These are phyloP conservation scores for Colletes latitarsis DNA, from an alignment of 1,140 invertebrate species.

Conservation along the genomic window DNA sequence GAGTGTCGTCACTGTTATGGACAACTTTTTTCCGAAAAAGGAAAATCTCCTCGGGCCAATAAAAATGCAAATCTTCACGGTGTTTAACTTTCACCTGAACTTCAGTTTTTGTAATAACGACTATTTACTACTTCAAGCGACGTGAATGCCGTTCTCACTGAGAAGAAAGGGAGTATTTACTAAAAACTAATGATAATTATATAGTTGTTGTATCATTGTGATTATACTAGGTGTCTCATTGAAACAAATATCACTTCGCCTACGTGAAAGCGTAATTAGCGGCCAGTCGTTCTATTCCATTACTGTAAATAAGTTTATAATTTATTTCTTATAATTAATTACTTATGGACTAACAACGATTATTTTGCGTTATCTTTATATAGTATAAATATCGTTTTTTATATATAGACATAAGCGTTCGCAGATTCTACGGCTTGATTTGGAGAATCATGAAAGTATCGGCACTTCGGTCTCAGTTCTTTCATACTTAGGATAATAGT, in stretches of 20 bases:
- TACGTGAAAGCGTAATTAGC: too few relatives aligned
- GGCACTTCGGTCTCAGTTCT: not conserved
- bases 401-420: not conserved
- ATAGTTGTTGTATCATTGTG: slow-evolving; percentile 65
- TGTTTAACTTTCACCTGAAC: slow-evolving; percentile 6
- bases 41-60: slow-evolving; percentile 6
- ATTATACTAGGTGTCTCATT: slow-evolving; percentile 45
- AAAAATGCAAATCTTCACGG: not conserved
- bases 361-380: too few relatives aligned
- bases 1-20: not conserved
- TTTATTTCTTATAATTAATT: not conserved
- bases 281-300: not conserved
- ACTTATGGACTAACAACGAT: not conserved
- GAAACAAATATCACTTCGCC: not conserved
- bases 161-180: slow-evolving; percentile 47
- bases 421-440: not conserved
- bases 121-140: slow-evolving; percentile 20
- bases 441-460: not conserved
- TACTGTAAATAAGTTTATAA: not conserved
- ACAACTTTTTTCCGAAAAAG: not conserved
- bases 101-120: slow-evolving; percentile 20
- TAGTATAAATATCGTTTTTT: too few relatives aligned
- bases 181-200: slow-evolving; percentile 56
- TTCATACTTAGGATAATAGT: not conserved
- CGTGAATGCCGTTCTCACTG: slow-evolving; percentile 18